phyloP scores from a whole-genome alignment of 2,113 vertebrate genomes.

The Rafetus swinhoei region DNA sequence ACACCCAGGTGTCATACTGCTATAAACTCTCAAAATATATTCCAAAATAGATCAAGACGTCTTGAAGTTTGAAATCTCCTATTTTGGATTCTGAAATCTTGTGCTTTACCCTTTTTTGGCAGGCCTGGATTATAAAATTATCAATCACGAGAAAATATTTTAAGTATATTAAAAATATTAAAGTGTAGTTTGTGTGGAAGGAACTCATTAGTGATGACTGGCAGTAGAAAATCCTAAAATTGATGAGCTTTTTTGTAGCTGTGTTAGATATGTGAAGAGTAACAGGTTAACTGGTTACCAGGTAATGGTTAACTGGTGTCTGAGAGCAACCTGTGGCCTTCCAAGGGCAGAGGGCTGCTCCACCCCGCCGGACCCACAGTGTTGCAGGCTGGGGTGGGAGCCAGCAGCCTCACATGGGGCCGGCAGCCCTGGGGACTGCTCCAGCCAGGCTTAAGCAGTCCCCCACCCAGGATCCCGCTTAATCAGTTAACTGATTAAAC shows the following conservation, averaged over 20 bases:
- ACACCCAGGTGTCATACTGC: not conserved
- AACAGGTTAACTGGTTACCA: too few relatives aligned
- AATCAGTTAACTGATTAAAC: too few relatives aligned
- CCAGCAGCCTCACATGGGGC: too few relatives aligned
- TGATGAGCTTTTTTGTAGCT: not conserved
- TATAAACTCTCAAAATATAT: not conserved
- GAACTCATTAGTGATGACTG: not conserved
- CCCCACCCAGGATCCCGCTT: too few relatives aligned
- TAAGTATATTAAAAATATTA: not conserved
- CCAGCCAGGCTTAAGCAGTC: too few relatives aligned
- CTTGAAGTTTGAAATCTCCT: not conserved
- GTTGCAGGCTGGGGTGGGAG: too few relatives aligned
- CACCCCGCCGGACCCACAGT: too few relatives aligned
- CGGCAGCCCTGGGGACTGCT: too few relatives aligned
- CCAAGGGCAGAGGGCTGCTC: too few relatives aligned
- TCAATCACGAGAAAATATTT: not conserved
- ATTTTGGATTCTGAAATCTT: not conserved
- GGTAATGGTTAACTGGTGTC: too few relatives aligned
- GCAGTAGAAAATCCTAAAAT: not conserved
- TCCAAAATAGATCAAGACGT: not conserved
- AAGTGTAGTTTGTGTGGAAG: not conserved
- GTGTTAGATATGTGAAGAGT: too few relatives aligned
- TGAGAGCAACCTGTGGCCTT: too few relatives aligned
- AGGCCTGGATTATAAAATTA: not conserved
- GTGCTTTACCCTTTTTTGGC: not conserved